Base-by-base conservation (phyloP, 2,888 invertebrate species). In the Charanyca ferruginea region DNA sequence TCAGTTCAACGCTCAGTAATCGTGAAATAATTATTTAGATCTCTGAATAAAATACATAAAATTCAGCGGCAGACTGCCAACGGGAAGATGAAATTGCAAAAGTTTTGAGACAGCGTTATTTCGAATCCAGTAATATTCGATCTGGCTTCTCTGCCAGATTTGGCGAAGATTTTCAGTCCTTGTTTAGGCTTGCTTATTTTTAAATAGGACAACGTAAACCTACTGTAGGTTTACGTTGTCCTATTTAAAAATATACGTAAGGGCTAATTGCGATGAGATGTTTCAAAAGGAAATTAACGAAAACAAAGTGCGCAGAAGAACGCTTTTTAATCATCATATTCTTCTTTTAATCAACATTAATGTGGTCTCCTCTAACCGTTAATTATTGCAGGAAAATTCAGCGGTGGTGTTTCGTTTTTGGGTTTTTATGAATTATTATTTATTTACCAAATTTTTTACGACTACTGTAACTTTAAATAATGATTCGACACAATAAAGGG, bases 1-100 rank as follows among this genome's bases (percentile, higher is more conserved):
- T 59, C 20, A 25, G n/a, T 16, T 18, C 18, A 18, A 69, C 22
- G 11, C 13, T 22, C 11, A 38, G 35, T 13, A 22, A 49, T 49
- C 72, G 9, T 48, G 13, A 49, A 49, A 69, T 53, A 54, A 63
- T 52, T 63, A 64, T 64, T 72, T 28, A 16, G 38, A 54, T 54
- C 7, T 22, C 28, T 32, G 48, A 63, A 54, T 64, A 72, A 54
- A 72, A 44, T 73, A 66, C 45, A 57, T 73, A 32, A 58, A 58
- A 73, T 28, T 42, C 57, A 38, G 7, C 45, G 57, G 66, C 70
- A 58, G n/a, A 32, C 18, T 73, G 73, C 73, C 73, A 73, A 32
- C 35, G 47, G 42, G 38, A 42, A 48, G 66, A 71, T 58, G 42
- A 71, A 71, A 71, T 73, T 71, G 70, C 66, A 1, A 66, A 71